These are phyloP conservation scores for Drosophila austrosaltans DNA, from an alignment of 2,888 invertebrate genomes.

Conservation along the genomic window DNA sequence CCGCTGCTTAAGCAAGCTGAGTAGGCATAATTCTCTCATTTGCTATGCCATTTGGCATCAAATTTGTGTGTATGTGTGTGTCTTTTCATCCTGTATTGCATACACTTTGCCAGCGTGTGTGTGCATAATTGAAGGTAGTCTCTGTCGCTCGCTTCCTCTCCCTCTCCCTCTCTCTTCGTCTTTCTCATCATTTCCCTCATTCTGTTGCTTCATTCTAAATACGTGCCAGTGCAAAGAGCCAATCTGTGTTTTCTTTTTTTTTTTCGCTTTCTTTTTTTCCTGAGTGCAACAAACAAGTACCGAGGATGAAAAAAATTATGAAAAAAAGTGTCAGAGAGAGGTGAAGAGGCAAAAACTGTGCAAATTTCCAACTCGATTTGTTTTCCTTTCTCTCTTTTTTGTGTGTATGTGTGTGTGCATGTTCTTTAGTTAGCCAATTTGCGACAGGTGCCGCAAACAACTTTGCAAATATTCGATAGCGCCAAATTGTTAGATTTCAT, in stretches of 20 bases:
- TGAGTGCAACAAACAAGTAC: slow-evolving; percentile 20
- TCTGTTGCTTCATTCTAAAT: not conserved
- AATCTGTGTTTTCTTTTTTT: slow-evolving; percentile 25
- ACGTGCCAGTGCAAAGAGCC: slow-evolving; percentile 39
- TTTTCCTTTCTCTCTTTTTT: not conserved
- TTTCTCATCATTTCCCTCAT: not conserved
- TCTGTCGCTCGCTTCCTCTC: not conserved
- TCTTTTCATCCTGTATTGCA: slow-evolving; percentile 35
- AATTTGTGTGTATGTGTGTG: slow-evolving; percentile 33
- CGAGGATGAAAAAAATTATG: too few relatives aligned
- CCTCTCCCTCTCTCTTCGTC: not conserved
- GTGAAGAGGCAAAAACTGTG: not conserved
- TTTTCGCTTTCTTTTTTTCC: not conserved
- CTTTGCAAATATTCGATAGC: slow-evolving; percentile 22
- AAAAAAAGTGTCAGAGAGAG: not conserved
- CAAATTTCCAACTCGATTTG: slow-evolving; percentile 8
- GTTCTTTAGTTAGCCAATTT: slow-evolving; percentile 44
- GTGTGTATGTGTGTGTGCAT: not conserved
- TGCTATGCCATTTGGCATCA: slow-evolving; percentile 61
- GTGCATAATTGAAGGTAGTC: slow-evolving; percentile 58
- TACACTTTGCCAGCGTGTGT: slow-evolving; percentile 38
- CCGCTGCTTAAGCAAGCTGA: slow-evolving; percentile 11
- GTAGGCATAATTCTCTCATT: slow-evolving; percentile 50
- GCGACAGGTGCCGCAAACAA: slow-evolving; percentile 58
- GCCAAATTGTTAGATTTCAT: slow-evolving; percentile 51